These are phyloP conservation scores for Diarsia mendica DNA, from an alignment of 2,888 invertebrate species.

Conservation along the genomic window DNA sequence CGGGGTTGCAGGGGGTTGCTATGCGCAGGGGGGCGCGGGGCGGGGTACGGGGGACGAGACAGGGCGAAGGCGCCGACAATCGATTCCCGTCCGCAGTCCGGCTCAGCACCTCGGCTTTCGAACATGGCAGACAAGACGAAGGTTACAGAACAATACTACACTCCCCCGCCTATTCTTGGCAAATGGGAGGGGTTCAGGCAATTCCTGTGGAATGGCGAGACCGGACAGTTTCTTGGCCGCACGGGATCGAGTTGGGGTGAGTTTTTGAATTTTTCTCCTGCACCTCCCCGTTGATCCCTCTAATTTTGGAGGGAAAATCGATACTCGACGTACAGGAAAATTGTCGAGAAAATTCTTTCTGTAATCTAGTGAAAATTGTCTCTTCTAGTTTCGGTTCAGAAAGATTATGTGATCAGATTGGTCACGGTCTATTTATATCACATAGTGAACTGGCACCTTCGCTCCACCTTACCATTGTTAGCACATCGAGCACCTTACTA, in stretches of 20 bases:
- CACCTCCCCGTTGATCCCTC: constrained; percentile 31
- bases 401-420: constrained; percentile 3
- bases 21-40: constrained; percentile 68
- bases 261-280: constrained; percentile 79
- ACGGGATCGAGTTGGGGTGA: constrained; percentile 98
- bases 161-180: constrained; percentile 94
- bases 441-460: constrained; percentile 12
- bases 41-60: constrained; percentile 64
- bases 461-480: constrained; percentile 12
- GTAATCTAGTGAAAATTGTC: neutral
- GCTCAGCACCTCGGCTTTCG: constrained; percentile 82
- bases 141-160: constrained; percentile 93
- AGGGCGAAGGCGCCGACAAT: constrained; percentile 84
- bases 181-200: constrained; percentile 96
- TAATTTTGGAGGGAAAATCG: constrained; percentile 79
- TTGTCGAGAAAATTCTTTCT: neutral
- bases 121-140: constrained; percentile 94
- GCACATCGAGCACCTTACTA: neutral
- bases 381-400: neutral
- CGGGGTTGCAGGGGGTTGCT: constrained; percentile 80
- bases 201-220: constrained; percentile 98
- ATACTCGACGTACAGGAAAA: constrained; percentile 33
- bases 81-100: constrained; percentile 88
- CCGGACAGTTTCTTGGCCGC: constrained; percentile 97
- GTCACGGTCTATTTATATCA: constrained; percentile 34